These are phyloP conservation scores for Pandion haliaetus DNA, from an alignment of 2,113 vertebrate species.

Conservation along the genomic window DNA sequence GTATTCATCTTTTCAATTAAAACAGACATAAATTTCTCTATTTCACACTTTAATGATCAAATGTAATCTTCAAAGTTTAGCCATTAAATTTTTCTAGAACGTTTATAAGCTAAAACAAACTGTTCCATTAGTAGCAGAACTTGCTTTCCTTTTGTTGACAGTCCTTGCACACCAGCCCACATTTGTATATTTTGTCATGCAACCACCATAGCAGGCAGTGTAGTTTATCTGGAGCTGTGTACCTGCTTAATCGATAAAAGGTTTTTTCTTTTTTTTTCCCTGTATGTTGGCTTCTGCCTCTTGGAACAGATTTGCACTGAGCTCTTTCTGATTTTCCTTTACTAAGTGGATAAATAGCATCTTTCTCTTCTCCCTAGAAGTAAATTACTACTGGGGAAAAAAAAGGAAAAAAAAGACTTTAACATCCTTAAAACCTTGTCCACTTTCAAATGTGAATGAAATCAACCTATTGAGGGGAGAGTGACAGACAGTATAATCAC, in stretches of 20 bases:
- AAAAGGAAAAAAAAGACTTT: neutral
- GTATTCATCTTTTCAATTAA: constrained; percentile 12
- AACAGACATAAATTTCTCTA: neutral
- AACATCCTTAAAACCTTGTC: neutral
- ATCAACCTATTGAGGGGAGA: neutral
- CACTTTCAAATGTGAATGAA: neutral
- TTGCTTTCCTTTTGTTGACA: neutral
- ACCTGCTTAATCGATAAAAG: neutral
- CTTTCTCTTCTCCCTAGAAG: neutral
- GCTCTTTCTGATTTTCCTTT: neutral
- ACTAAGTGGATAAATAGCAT: neutral
- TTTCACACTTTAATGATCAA: constrained; percentile 26
- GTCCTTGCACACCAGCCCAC: neutral
- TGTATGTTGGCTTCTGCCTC: neutral
- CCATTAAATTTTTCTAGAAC: neutral
- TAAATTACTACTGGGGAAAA: neutral
- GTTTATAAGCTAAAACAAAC: neutral
- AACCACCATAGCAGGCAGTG: neutral
- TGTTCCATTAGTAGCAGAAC: neutral
- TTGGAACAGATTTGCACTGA: neutral
- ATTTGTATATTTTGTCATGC: neutral
- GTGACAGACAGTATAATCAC: neutral
- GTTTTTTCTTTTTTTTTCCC: neutral
- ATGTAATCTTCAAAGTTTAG: neutral
- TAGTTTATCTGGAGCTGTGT: neutral